Base-by-base conservation (phyloP, 2,113 vertebrate genomes). In the Notiomystis cincta region DNA sequence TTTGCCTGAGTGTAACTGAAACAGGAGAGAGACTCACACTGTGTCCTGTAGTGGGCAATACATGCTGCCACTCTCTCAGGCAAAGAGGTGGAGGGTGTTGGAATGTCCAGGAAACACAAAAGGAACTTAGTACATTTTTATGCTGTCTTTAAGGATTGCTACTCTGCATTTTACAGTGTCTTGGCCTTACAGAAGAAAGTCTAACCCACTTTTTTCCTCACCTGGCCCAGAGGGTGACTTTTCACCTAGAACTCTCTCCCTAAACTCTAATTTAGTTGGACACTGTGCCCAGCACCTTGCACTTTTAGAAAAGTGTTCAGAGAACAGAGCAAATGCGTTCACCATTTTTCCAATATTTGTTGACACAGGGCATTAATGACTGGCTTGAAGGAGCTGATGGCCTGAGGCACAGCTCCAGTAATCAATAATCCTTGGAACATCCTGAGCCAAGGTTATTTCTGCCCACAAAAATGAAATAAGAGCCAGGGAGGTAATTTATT, bases 351-450 rank as follows among this genome's bases (percentile, higher is more conserved):
- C 84, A 89, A 72, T 89, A 95, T 93, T 53, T 91, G 87, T 89
- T 95, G 87, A 91, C 73, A 82, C 9, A 64, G 65, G 77, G 56
- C 77, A 67, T 76, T 95, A 89, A 94, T 95, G 95, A 91, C 30
- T 67, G 78, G 53, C 73, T 95, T 35, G 45, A 82, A 93, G 75
- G 61, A 93, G 53, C 77, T 67, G 60, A 72, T 69, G 65, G 73
- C 78, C 89, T 69, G 28, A 94, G 65, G 93, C 83, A 89, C 44
- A 87, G 62, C 48, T 90, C 69, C 65, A 67, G 61, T 75, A 75
- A 95, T 95, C 93, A 94, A 97, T 95, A 96, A 85, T 65, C 57
- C 65, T 65, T 82, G 72, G 81, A 94, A 91, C 53, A 89, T 53
- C 48, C 66, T 45, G 37, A 78, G 54, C 66, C 81, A 93, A 92